Base-by-base conservation (phyloP, 2,888 invertebrate genomes). In the Heliconius hortense region DNA sequence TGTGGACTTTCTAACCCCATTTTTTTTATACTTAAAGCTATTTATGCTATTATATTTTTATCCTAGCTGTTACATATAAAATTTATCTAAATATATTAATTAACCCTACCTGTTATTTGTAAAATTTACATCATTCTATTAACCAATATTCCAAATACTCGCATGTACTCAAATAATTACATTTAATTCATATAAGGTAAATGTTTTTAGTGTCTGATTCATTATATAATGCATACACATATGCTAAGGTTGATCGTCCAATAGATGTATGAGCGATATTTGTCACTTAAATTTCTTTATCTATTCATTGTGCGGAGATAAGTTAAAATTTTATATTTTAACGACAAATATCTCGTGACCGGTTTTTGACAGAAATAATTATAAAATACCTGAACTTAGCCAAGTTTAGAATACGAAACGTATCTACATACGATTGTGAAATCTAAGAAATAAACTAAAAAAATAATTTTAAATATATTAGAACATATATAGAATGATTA, bases 181-280 rank as follows among this genome's bases (percentile, higher is more conserved):
- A 70, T 66, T 75, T 56, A 75, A 75, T 75, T 75, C 56, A 56
- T 53, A 31, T 69, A 31, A 66, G 66, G 24, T 39, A 75, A 75
- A 71, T 64, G 35, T 70, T 64, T 75, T 56, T 70, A n/a, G 43
- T 18, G 56, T 62, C 63, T 48, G 28, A 70, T 71, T 43, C 28
- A 70, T 63, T 70, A 64, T 56, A 53, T 69, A 69, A 59, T 66
- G 39, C 56, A 70, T 59, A 70, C 26, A 21, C 35, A 75, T 15
- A 18, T 35, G 31, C n/a, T 39, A 74, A 74, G 31, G 69, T 35
- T 35, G n/a, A 53, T 68, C 70, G 69, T 53, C 66, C 66, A 73
- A 31, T 39, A 31, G 5, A 53, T 43, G 26, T 11, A 63, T 28
- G 18, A 67, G 43, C 10, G 43, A 18, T 39, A 60, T 60, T 26